Base-by-base conservation (phyloP, 1,140 invertebrate species). In the Centruroides sculpturatus region DNA sequence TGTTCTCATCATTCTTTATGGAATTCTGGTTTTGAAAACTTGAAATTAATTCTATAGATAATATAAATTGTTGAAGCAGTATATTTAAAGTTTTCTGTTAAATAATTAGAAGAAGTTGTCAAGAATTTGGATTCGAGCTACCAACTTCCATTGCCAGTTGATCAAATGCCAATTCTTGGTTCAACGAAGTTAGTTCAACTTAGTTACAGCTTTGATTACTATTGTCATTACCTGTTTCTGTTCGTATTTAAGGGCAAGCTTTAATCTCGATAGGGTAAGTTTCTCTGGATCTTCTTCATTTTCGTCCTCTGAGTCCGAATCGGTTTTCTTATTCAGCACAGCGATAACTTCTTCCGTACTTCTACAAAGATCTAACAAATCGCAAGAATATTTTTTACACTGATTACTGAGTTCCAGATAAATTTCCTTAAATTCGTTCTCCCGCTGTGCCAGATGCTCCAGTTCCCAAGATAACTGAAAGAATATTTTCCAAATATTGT, bases 391-490 rank as follows among this genome's bases (percentile, higher is more conserved):
- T 57, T 79, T 77, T 68, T 80, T 78, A 66, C 79, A 81, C 68
- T 79, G 78, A 4, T 68, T 67, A 57, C 71, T 71, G 34, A 72
- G 59, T 55, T 72, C 70, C 56, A 70, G 57, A 67, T 81, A 81
- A 53, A 79, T 78, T 36, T 70, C 68, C 67, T 79, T 76, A 64
- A 81, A 81, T 68, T 81, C 80, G 69, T 81, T 80, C 68, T 81
- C 80, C 53, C 80, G 69, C 59, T 74, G 71, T 50, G 76, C 77
- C 49, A 81, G 69, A 50, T 76, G 66, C 59, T 75, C 73, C 50
- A 81, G 69, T 67, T 81, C 80, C 74, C 79, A 79, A 64, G 78
- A 78, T 35, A 81, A 68, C 70, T 81, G 75, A 66, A 79, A 78
- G 4, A n/a, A 48, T 55, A 48, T 13, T 57, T 23, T 12, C 4